phyloP scores from a whole-genome alignment of 2,888 invertebrate genomes.

The Pseudeuparius sepicola region DNA sequence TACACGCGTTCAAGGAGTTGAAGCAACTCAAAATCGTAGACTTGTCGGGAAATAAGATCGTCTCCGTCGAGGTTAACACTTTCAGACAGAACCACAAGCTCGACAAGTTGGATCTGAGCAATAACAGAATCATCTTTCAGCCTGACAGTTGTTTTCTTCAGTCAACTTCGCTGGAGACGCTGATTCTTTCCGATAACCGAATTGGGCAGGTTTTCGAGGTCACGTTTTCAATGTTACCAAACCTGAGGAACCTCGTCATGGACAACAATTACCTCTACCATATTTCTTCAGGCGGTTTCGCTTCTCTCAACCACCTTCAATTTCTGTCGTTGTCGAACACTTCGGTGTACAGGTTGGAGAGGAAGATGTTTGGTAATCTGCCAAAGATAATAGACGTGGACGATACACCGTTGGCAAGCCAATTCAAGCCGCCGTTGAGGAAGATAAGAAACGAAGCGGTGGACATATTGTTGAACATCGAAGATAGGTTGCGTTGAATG shows the following conservation, averaged over 20 bases:
- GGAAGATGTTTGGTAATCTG: constrained; percentile 32
- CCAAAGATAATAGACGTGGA: constrained; percentile 34
- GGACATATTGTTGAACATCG: constrained; percentile 28
- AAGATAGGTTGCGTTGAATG: too few species aligned
- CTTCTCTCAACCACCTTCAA: constrained; percentile 30
- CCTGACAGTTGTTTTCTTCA: constrained; percentile 31
- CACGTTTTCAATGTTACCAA: constrained; percentile 33
- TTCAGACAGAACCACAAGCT: constrained; percentile 32
- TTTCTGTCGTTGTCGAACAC: constrained; percentile 36
- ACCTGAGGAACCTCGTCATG: constrained; percentile 32
- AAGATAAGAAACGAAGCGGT: constrained; percentile 32
- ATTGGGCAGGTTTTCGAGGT: constrained; percentile 34
- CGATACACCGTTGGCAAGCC: constrained; percentile 33
- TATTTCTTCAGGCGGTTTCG: constrained; percentile 32
- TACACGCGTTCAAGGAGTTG: constrained; percentile 32
- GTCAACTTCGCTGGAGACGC: constrained; percentile 31
- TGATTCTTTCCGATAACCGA: constrained; percentile 33
- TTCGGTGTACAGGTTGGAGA: constrained; percentile 32
- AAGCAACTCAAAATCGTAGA: constrained; percentile 30
- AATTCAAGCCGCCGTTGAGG: constrained; percentile 34
- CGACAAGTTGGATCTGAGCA: constrained; percentile 32
- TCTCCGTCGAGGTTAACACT: constrained; percentile 29
- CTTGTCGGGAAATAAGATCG: constrained; percentile 34
- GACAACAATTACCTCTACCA: constrained; percentile 32
- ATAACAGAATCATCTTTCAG: constrained; percentile 32